A percentile compares a stretch with the other conserved stretches of the same genome.
phyloP scores from a whole-genome alignment of 2,113 vertebrate species.

The Limnothrissa miodon region DNA sequence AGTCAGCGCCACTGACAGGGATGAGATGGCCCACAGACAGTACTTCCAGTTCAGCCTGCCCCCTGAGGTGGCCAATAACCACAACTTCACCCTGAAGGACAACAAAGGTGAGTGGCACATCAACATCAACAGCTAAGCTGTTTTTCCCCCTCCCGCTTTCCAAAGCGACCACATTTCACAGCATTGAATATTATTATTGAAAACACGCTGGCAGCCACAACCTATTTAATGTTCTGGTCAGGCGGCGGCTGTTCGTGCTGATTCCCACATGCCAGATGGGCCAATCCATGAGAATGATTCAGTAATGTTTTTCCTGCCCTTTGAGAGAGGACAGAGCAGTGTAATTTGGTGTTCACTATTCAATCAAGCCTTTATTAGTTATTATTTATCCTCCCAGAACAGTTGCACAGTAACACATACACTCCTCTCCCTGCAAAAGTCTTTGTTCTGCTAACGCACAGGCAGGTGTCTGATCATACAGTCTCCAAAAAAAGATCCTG shows the following conservation, averaged over 20 bases:
- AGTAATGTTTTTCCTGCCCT: neutral
- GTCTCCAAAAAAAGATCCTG: neutral
- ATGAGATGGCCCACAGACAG: constrained; percentile 86
- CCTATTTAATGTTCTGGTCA: neutral
- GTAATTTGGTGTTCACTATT: neutral
- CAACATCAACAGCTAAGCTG: neutral
- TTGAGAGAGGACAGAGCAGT: neutral
- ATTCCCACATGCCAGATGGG: constrained; percentile 18
- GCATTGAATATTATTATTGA: neutral
- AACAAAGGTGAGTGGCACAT: constrained; percentile 81
- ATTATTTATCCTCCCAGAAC: neutral
- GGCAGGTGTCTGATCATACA: neutral
- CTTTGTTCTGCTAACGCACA: neutral
- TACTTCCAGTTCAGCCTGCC: constrained; percentile 89
- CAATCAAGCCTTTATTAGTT: constrained; percentile 22
- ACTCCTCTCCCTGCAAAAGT: neutral
- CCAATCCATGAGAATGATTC: constrained; percentile 14
- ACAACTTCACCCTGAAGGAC: constrained; percentile 95
- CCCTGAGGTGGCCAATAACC: constrained; percentile 87
- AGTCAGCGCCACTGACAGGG: constrained; percentile 93
- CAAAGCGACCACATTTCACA: neutral
- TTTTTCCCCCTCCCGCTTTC: neutral
- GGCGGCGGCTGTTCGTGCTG: neutral
- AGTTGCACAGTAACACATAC: neutral
- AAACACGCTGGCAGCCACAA: neutral